Evolutionary conservation across 92 coral and sea anemone genomes (phyloP).

Genomic region (Porites lobata): DNA sequence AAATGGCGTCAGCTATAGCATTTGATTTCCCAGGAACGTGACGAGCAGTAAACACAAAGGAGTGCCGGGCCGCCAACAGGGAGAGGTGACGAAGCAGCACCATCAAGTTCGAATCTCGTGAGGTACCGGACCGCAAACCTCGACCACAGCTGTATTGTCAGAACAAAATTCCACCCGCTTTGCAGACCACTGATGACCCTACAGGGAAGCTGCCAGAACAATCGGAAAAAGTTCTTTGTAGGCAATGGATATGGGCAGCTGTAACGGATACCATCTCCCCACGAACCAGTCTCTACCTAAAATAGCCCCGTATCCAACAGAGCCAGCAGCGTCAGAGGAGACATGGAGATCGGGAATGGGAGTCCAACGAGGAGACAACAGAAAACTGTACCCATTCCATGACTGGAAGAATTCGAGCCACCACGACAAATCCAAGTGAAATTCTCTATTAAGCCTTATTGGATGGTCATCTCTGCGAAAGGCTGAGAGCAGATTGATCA

Average conservation of each 20-base stretch:
- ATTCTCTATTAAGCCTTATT: slow-evolving; percentile 3
- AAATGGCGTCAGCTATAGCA: slow-evolving; percentile 20
- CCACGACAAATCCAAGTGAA: slow-evolving; percentile 29
- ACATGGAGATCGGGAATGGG: slow-evolving; percentile 30
- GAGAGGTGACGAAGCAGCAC: not conserved
- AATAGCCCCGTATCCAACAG: slow-evolving; percentile 33
- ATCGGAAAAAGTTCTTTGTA: slow-evolving; percentile 27
- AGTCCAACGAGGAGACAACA: slow-evolving; percentile 8
- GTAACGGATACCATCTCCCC: slow-evolving; percentile 16
- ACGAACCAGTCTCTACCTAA: slow-evolving; percentile 11
- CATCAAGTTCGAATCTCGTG: slow-evolving; percentile 9
- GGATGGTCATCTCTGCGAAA: slow-evolving; percentile 31
- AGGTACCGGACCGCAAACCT: slow-evolving; percentile 11
- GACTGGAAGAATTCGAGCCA: slow-evolving; percentile 31
- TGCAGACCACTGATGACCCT: not conserved
- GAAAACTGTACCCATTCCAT: slow-evolving; percentile 29
- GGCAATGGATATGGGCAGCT: not conserved
- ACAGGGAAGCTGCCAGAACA: not conserved
- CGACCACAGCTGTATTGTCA: slow-evolving; percentile 19
- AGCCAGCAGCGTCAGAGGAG: slow-evolving; percentile 31
- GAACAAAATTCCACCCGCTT: slow-evolving; percentile 7
- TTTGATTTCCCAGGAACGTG: not conserved
- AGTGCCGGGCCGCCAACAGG: not conserved
- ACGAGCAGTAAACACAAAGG: not conserved
- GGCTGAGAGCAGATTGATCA: slow-evolving; percentile 24